These are phyloP conservation scores for Ameiurus melas DNA, from an alignment of 2,113 vertebrate species.

Conservation along the genomic window DNA sequence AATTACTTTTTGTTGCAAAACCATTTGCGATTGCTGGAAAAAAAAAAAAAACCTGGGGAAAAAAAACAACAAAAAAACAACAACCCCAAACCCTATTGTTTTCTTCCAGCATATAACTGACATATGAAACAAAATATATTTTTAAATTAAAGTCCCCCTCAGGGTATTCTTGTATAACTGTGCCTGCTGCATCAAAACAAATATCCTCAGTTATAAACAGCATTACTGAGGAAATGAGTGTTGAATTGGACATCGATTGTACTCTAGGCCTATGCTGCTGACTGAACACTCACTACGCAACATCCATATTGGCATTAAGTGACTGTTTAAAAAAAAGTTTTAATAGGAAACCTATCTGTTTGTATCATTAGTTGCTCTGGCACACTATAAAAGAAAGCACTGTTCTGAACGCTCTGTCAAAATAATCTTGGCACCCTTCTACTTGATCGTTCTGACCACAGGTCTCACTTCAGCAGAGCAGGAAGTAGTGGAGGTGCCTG, in stretches of 20 bases:
- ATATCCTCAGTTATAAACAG: constrained; percentile 22
- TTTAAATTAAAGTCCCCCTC: constrained; percentile 27
- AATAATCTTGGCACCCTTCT: not conserved
- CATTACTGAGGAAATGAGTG: constrained; percentile 26
- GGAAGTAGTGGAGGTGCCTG: not conserved
- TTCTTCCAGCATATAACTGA: constrained; percentile 14
- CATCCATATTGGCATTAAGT: not conserved
- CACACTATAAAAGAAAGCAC: not conserved
- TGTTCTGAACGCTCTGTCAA: not conserved
- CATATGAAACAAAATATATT: constrained; percentile 22
- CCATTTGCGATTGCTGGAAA: not conserved
- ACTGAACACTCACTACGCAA: not conserved
- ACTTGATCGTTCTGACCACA: not conserved
- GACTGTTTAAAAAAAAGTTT: not conserved
- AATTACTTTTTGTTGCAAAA: constrained; percentile 14
- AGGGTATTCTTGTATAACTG: constrained; percentile 10
- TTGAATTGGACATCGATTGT: constrained; percentile 17
- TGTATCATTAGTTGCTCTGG: not conserved
- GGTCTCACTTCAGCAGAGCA: not conserved
- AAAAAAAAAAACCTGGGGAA: too few relatives aligned
- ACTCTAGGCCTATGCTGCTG: not conserved
- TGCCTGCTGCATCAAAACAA: constrained; percentile 28
- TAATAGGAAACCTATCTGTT: not conserved
- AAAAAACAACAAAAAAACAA: not conserved
- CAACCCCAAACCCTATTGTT: not conserved